These are phyloP conservation scores for Mustela erminea DNA, from an alignment of 2,797 vertebrate genomes.

Conservation along the genomic window DNA sequence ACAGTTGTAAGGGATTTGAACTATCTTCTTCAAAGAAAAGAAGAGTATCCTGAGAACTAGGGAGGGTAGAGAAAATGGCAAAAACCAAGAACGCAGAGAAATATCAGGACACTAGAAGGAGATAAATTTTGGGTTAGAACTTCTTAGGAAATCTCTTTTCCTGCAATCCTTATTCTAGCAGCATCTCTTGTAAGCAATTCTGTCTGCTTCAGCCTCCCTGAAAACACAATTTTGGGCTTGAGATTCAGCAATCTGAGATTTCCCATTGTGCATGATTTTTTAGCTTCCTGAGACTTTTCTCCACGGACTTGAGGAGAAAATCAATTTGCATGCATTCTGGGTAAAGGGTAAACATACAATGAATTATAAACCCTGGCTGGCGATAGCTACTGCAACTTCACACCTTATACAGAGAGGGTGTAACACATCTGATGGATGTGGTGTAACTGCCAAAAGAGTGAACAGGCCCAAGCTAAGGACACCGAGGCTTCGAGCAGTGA, in stretches of 20 bases:
- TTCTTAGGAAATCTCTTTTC: background rate
- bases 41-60: background rate
- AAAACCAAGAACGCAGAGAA: background rate
- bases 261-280: background rate
- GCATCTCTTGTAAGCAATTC: background rate
- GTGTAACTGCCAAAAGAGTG: background rate
- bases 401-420: background rate
- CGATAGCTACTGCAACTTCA: conserved; percentile 4
- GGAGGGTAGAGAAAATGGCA: background rate
- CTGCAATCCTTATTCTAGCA: background rate
- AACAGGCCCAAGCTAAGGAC: background rate
- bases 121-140: background rate
- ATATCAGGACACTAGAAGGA: background rate
- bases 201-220: background rate
- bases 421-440: background rate
- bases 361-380: conserved; percentile 13
- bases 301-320: background rate
- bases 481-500: background rate
- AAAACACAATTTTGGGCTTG: background rate
- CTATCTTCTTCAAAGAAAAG: background rate
- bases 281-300: background rate
- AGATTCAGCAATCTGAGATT: background rate
- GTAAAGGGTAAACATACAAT: conserved; percentile 8
- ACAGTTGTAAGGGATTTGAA: background rate
- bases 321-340: conserved; percentile 5